Conservation (phyloP, 1,140 invertebrate genomes). For the Sminthurides bifidus region DNA sequence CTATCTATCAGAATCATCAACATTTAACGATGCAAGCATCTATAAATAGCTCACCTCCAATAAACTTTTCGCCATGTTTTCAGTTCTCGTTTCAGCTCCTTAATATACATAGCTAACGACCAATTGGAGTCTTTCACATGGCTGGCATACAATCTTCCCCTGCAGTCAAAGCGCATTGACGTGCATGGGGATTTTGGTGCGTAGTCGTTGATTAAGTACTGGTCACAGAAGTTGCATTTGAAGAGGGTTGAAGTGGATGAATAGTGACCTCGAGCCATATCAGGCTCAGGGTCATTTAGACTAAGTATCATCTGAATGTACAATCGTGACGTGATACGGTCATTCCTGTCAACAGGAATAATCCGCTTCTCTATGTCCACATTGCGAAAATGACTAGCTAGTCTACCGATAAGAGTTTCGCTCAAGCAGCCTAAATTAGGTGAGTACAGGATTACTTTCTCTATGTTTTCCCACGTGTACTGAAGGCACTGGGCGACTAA, state of each 20-base stretch:
- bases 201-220: conserved; percentile 44
- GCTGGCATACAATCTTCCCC: conserved; percentile 47
- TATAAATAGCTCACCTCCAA: conserved; percentile 48
- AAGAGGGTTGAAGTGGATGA: conserved; percentile 61
- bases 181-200: conserved; percentile 32
- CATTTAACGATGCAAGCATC: neutral
- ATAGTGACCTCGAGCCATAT: conserved; percentile 61
- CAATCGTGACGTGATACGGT: conserved; percentile 67
- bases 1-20: too few relatives aligned
- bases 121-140: conserved; percentile 56
- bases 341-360: conserved; percentile 59
- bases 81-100: conserved; percentile 58
- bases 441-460: conserved; percentile 61
- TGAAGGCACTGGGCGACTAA: conserved; percentile 67
- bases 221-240: conserved; percentile 51
- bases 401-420: conserved; percentile 51
- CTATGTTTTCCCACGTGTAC: conserved; percentile 65
- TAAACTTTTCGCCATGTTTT: conserved; percentile 81
- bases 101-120: conserved; percentile 70
- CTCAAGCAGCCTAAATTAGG: conserved; percentile 69
- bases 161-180: conserved; percentile 54
- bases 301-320: conserved; percentile 69
- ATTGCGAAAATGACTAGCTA: conserved; percentile 17
- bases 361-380: conserved; percentile 22
- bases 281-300: conserved; percentile 54